Conservation (phyloP, 2,797 vertebrate genomes). For the Alcedo quadribrachys region DNA sequence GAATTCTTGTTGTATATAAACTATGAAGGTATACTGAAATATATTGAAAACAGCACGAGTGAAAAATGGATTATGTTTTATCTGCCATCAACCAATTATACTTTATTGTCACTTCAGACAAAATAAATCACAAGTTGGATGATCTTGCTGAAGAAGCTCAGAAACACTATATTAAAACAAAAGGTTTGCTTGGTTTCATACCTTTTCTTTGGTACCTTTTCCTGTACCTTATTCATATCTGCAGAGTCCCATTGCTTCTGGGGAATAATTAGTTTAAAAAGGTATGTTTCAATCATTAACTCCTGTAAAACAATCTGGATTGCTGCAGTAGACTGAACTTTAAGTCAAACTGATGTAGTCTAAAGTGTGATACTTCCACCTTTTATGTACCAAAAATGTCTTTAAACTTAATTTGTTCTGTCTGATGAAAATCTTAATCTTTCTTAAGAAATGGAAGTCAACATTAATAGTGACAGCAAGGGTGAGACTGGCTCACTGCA, state of each 20-base stretch:
- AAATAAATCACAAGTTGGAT: not conserved
- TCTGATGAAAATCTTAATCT: not conserved
- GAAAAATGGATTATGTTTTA: not conserved
- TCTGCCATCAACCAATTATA: not conserved
- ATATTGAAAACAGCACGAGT: not conserved
- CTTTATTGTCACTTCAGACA: not conserved
- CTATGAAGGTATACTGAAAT: fast-evolving
- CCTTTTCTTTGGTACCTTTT: not conserved
- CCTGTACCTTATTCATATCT: not conserved
- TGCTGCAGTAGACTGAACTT: not conserved
- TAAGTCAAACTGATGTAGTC: not conserved
- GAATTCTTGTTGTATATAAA: not conserved
- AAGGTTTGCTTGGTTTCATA: not conserved
- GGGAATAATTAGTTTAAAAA: not conserved
- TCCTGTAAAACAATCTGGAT: not conserved
- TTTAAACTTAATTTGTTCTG: not conserved
- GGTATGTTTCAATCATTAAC: not conserved
- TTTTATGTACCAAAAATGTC: not conserved
- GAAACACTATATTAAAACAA: not conserved
- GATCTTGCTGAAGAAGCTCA: not conserved
- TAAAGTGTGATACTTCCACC: not conserved
- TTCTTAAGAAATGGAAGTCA: not conserved
- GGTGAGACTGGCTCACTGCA: not conserved
- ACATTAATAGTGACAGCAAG: not conserved
- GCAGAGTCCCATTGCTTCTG: not conserved